Evolutionary conservation across 1,140 invertebrate genomes (phyloP), one percentile per base, ranked within the genome.

Genomic region (Proctacanthus coquilletti): DNA sequence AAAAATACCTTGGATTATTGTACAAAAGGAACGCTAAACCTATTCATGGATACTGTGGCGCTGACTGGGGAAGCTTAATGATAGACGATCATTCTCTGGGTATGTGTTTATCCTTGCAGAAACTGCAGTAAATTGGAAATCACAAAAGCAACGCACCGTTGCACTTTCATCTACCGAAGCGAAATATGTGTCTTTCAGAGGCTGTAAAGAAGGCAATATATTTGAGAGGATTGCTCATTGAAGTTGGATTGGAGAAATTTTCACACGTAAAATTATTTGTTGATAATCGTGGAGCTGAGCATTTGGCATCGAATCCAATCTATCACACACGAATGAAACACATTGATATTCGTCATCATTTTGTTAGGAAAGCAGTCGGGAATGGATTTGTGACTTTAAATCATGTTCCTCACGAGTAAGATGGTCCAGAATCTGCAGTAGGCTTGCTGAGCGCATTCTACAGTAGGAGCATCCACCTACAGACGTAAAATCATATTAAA

Each of bases 341-440:
- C 35, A 63, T 64, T 23, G 52, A 61, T 42, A 44, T 60, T 6
- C 38, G 44, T 8, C 42, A 59, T 34, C 53, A 60, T 46, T 60
- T 52, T 39, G 42, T 52, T 3, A 21, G 51, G 14, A 43, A 60
- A 20, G 20, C 14, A 21, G 35, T 42, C 27, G 42, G 25, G n/a
- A n/a, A n/a, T n/a, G n/a, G n/a, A n/a, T n/a, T n/a, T n/a, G n/a
- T n/a, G n/a, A n/a, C n/a, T n/a, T n/a, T n/a, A n/a, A n/a, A n/a
- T n/a, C n/a, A n/a, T n/a, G n/a, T n/a, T n/a, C n/a, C n/a, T n/a
- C n/a, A n/a, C n/a, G n/a, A n/a, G n/a, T n/a, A n/a, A n/a, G n/a
- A n/a, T n/a, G n/a, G n/a, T n/a, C n/a, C n/a, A n/a, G n/a, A n/a
- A n/a, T n/a, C n/a, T n/a, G n/a, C n/a, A n/a, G n/a, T n/a, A n/a